Percentiles rank a stretch among this genome's conserved stretches.
Evolutionary conservation across 2,888 invertebrate species (phyloP).

Genomic region (Amphipoea oculea): DNA sequence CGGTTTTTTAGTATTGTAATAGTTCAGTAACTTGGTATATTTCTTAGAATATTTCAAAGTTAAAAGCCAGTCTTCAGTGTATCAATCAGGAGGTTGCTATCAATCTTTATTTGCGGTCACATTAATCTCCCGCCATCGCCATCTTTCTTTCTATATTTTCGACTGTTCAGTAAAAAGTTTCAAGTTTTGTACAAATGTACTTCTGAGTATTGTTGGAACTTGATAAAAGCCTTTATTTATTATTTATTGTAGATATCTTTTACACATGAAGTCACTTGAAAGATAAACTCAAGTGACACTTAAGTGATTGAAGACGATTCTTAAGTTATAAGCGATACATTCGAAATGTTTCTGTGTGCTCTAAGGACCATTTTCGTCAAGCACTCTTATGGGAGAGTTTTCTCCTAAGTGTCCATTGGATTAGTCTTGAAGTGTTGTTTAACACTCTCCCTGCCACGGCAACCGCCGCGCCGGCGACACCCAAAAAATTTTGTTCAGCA

Average conservation of each 20-base stretch:
- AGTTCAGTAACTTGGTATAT: background rate
- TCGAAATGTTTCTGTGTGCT: background rate
- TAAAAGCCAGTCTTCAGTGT: background rate
- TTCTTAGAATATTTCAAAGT: slow-evolving; percentile 7
- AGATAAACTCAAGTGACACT: background rate
- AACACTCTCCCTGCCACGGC: too few species aligned
- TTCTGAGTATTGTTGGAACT: slow-evolving; percentile 8
- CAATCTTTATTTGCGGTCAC: slow-evolving; percentile 29
- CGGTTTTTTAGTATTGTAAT: background rate
- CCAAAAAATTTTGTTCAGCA: too few species aligned
- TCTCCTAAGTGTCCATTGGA: background rate
- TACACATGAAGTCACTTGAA: background rate
- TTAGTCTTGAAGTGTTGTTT: background rate
- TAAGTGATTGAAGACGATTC: background rate
- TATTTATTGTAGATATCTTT: background rate
- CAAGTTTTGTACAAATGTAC: background rate
- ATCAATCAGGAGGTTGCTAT: slow-evolving; percentile 10
- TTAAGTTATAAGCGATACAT: background rate
- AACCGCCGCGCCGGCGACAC: too few species aligned
- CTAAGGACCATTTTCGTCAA: background rate
- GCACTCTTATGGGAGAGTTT: background rate
- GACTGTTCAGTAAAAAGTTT: background rate
- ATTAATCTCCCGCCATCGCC: background rate
- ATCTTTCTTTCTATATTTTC: background rate
- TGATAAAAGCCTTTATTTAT: background rate